Evolutionary conservation across 1,140 invertebrate genomes (phyloP), one percentile per base, ranked within the genome.

Genomic region (Penaeus japonicus): DNA sequence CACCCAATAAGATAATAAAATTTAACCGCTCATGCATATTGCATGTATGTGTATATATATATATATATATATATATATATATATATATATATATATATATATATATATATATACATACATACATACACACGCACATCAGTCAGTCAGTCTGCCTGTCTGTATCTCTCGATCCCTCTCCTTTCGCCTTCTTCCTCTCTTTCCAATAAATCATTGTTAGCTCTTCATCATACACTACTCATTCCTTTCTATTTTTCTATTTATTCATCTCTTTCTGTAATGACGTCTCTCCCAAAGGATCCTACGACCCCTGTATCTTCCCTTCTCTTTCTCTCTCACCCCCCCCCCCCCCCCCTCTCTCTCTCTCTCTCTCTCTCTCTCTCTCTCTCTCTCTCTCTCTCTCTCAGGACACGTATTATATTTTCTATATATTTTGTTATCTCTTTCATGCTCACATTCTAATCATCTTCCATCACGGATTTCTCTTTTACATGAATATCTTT

Each of bases 311-410:
- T 32, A 15, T 27, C 24, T 27, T 32, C 27, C 73, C 47, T 27
- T 22, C 73, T 75, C 73, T 75, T 35, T 75, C 73, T 75, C 73
- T 75, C 73, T 75, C 73, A 35, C 73, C 47, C 73, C 47, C 73
- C 47, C 73, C 47, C 73, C 35, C 70, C 24, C 70, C 24, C 7
- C 24, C 70, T 7, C 70, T 75, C 70, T 75, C 70, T 75, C 70
- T 65, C 2, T 65, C 62, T 78, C 75, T 78, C 75, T 78, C 32
- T 78, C 75, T 32, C 32, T 78, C 75, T 78, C 32, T 78, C 75
- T 78, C 32, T 78, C 75, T 78, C 32, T 78, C 75, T 78, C 32
- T 78, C 75, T 78, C 32, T 78, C 73, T 77, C 73, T 39, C 47
- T 77, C 47, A 39, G 35, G 47, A n/a, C 73, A 12, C 18, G 73